Conservation (phyloP, 2,797 vertebrate genomes). For the Takifugu rubripes region DNA sequence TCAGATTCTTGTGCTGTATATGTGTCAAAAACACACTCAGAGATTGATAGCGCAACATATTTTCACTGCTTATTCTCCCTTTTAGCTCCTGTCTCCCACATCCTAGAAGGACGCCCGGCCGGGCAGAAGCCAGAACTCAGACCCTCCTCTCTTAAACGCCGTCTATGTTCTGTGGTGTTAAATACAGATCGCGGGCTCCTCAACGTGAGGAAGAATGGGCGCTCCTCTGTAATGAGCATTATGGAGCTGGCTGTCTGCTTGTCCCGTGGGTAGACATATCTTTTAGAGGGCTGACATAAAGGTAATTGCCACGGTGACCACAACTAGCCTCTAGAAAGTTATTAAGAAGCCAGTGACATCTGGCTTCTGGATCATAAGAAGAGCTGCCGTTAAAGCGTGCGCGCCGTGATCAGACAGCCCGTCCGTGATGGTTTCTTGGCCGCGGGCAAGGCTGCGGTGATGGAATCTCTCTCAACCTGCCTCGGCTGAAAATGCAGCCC, state of each 20-base stretch:
- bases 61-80: no score
- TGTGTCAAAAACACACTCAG: conserved; percentile 21
- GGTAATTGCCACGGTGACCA: conserved; percentile 80
- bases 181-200: not conserved
- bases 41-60: no score
- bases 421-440: conserved; percentile 53
- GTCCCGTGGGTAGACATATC: conserved; percentile 77
- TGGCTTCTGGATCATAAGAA: conserved; percentile 67
- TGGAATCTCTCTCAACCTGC: conserved; percentile 36
- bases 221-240: conserved; percentile 72
- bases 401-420: conserved; percentile 43
- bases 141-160: no score
- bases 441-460: conserved; percentile 35
- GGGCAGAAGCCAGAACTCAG: no score
- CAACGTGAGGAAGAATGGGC: conserved; percentile 59
- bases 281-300: conserved; percentile 80
- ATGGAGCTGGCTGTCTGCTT: conserved; percentile 64
- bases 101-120: no score
- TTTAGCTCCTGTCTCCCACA: no score
- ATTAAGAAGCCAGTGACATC: conserved; percentile 77
- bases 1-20: conserved; percentile 9
- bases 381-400: conserved; percentile 67
- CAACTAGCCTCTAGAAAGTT: conserved; percentile 78
- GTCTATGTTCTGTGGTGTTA: conserved; percentile 8
- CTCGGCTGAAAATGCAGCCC: conserved; percentile 12